phyloP scores from a whole-genome alignment of 2,888 invertebrate genomes.

The Rotaria macrura region DNA sequence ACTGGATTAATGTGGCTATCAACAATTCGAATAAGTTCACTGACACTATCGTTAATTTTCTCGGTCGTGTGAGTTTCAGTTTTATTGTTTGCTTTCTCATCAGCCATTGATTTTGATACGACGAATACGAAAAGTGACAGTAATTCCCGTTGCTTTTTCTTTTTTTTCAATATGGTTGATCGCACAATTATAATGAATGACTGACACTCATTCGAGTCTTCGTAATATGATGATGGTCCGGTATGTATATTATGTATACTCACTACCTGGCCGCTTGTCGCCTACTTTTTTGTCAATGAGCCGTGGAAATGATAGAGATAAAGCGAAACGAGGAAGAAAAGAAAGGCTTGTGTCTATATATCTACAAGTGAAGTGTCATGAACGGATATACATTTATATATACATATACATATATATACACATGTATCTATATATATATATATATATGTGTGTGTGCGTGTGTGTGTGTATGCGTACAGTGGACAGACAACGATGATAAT shows the following conservation, averaged over 20 bases:
- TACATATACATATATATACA: too few relatives aligned
- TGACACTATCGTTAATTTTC: not conserved
- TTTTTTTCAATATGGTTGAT: not conserved
- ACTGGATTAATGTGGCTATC: not conserved
- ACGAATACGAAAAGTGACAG: not conserved
- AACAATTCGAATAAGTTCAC: not conserved
- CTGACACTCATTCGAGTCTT: not conserved
- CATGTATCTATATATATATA: too few relatives aligned
- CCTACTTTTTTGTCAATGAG: not conserved
- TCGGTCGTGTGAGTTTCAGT: not conserved
- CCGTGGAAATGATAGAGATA: not conserved
- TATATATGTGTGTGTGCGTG: too few relatives aligned
- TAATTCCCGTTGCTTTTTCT: not conserved
- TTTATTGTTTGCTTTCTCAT: not conserved
- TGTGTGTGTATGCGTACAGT: not conserved
- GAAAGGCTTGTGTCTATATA: not conserved
- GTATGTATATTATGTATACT: not conserved
- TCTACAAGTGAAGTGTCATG: constrained; percentile 1
- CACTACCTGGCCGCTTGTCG: not conserved
- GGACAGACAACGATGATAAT: not conserved
- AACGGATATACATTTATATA: not conserved
- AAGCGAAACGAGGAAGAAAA: not conserved
- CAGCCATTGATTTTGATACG: not conserved
- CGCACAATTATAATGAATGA: not conserved
- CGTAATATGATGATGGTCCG: not conserved